phyloP scores from a whole-genome alignment of 2,888 invertebrate genomes.

The Heliconius ethilla region DNA sequence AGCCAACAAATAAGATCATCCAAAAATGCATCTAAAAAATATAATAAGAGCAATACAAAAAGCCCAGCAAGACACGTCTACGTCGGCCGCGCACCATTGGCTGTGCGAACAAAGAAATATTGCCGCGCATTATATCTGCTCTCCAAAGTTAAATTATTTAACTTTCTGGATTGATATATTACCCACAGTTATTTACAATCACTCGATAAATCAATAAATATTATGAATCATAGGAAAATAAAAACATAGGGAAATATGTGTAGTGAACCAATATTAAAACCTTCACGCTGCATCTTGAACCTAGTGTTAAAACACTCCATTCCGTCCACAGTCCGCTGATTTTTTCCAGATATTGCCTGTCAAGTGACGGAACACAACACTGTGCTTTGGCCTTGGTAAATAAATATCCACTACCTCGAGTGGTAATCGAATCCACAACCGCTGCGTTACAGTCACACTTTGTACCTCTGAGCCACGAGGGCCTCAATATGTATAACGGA shows the following conservation, averaged over 20 bases:
- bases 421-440: too few species aligned
- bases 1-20: constrained; percentile 78
- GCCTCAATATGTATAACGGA: background rate
- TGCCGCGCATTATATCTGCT: constrained; percentile 68
- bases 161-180: constrained; percentile 40
- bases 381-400: too few species aligned
- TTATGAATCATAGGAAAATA: background rate
- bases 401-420: too few species aligned
- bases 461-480: too few species aligned
- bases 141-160: constrained; percentile 54
- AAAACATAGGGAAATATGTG: background rate
- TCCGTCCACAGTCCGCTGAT: too few species aligned
- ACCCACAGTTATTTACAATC: constrained; percentile 22
- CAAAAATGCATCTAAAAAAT: constrained; percentile 76
- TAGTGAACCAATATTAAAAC: too few species aligned
- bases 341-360: too few species aligned
- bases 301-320: too few species aligned
- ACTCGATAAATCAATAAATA: constrained; percentile 1
- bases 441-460: too few species aligned
- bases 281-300: too few species aligned
- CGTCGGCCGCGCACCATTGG: constrained; percentile 75
- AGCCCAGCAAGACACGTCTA: constrained; percentile 74
- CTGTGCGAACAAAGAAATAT: constrained; percentile 78
- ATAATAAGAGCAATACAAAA: constrained; percentile 78
- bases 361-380: too few species aligned